A percentile compares a stretch with the other conserved stretches of the same genome.
Conservation (phyloP, 2,888 invertebrate species). For the Metacarcinus magister region DNA sequence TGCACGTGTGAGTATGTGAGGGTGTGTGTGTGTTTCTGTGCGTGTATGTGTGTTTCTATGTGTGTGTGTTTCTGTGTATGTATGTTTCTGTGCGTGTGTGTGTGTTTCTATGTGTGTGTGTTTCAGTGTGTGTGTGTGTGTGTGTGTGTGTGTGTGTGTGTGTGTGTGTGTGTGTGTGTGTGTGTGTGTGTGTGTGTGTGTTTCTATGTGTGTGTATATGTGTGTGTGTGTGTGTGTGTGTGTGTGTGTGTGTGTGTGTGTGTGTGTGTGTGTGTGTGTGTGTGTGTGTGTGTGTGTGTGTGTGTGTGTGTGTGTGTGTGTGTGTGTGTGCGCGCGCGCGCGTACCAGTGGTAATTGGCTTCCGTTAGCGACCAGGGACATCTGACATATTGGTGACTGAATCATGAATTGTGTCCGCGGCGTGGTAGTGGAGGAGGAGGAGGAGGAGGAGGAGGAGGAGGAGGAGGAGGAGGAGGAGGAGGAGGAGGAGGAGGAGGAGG, state of each 20-base stretch:
- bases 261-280: slow-evolving; percentile 64
- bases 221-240: slow-evolving; percentile 55
- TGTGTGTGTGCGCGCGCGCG: slow-evolving; percentile 56
- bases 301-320: slow-evolving; percentile 63
- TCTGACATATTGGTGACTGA: neutral
- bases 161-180: neutral
- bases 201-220: slow-evolving; percentile 52
- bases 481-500: neutral
- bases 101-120: no score
- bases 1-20: no score
- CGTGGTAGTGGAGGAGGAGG: neutral
- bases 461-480: neutral
- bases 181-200: neutral
- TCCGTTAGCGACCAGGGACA: slow-evolving; percentile 14
- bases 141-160: neutral
- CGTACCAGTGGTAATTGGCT: neutral
- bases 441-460: neutral
- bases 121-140: no score
- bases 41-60: no score
- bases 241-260: slow-evolving; percentile 60
- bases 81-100: no score
- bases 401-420: slow-evolving; percentile 11
- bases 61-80: no score
- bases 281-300: slow-evolving; percentile 63
- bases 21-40: no score